Percentiles rank a stretch among this genome's conserved stretches.
These are phyloP conservation scores for Dolichopus griseipennis DNA, from an alignment of 2,888 invertebrate genomes.

Conservation along the genomic window DNA sequence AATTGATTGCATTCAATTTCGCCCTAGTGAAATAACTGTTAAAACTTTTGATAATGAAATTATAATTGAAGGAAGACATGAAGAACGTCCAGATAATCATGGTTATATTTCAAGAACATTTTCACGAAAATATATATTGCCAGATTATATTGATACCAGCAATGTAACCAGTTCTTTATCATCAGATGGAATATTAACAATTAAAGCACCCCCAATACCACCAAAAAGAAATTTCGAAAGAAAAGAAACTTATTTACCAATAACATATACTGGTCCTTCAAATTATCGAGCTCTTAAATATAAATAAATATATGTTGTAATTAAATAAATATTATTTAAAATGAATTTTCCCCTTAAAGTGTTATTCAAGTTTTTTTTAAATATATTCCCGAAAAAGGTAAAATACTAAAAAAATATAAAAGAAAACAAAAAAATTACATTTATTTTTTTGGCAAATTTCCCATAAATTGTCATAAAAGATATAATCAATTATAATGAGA, in stretches of 20 bases:
- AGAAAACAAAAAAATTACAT: too few relatives aligned
- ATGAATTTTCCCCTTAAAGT: not conserved
- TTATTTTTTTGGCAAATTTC: too few relatives aligned
- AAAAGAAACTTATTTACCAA: not conserved
- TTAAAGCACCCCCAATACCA: constrained; percentile 38
- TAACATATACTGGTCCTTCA: constrained; percentile 7
- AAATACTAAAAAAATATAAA: too few relatives aligned
- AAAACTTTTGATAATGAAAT: constrained; percentile 58
- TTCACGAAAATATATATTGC: constrained; percentile 60
- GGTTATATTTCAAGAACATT: constrained; percentile 75
- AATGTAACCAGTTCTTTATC: constrained; percentile 68
- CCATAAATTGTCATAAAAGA: too few relatives aligned
- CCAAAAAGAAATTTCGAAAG: not conserved
- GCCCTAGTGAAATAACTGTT: constrained; percentile 59
- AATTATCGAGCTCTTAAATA: not conserved
- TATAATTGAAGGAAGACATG: constrained; percentile 61
- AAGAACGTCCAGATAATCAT: constrained; percentile 61
- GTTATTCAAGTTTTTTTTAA: too few relatives aligned
- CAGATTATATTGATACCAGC: constrained; percentile 58
- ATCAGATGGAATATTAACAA: constrained; percentile 70
- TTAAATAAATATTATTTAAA: constrained; percentile 1
- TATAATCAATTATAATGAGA: too few relatives aligned
- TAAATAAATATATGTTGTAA: not conserved
- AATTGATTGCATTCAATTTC: constrained; percentile 60
- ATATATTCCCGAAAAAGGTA: too few relatives aligned